Percentiles rank a stretch among this genome's conserved stretches.
phyloP scores from a whole-genome alignment of 2,797 vertebrate genomes.

The Pteronotus mesoamericanus region DNA sequence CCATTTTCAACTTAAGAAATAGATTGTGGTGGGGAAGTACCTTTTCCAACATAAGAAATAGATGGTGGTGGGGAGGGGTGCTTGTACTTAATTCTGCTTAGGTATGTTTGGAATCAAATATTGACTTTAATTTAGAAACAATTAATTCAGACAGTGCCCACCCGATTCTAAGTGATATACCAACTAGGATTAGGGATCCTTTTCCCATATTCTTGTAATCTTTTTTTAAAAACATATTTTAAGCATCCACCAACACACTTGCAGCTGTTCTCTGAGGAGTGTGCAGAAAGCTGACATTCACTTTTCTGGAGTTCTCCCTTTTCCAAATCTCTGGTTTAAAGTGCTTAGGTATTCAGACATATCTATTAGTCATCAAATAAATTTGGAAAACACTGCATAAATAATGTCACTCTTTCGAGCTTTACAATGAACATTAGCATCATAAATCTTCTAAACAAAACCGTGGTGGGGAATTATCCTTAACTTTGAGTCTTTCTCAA shows the following conservation, averaged over 20 bases:
- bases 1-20: neutral
- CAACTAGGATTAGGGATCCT: neutral
- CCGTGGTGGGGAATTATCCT: neutral
- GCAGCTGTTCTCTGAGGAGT: neutral
- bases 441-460: neutral
- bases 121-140: neutral
- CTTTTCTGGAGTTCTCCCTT: neutral
- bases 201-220: neutral
- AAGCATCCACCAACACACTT: neutral
- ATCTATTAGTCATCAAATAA: neutral
- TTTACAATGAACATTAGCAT: neutral
- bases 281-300: neutral
- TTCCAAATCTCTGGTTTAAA: slow-evolving; percentile 11
- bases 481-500: neutral
- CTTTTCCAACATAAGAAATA: neutral
- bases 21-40: neutral
- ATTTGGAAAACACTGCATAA: neutral
- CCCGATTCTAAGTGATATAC: neutral
- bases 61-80: neutral
- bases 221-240: neutral
- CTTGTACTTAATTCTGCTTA: neutral
- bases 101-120: neutral
- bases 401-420: neutral
- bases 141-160: neutral
- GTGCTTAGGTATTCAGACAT: neutral